phyloP scores from a whole-genome alignment of 2,888 invertebrate genomes.

The Apeira syringaria region DNA sequence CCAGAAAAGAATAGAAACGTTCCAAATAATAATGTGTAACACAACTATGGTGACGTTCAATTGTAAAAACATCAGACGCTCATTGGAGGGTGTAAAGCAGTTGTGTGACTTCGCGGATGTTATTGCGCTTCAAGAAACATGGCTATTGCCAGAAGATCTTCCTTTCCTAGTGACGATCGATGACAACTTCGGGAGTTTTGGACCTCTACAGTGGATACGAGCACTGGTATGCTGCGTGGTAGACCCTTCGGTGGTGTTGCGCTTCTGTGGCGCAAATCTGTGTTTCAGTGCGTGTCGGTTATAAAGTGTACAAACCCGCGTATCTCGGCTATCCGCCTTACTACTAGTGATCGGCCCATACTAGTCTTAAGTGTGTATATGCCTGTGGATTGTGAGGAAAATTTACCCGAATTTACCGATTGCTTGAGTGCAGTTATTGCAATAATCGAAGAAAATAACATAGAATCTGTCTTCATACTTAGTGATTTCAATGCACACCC shows the following conservation, averaged over 20 bases:
- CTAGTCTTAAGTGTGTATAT: background rate
- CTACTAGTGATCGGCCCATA: background rate
- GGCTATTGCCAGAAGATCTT: background rate
- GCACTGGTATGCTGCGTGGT: constrained; percentile 25
- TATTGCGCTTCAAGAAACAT: too few species aligned
- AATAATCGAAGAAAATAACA: background rate
- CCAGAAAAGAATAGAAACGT: background rate
- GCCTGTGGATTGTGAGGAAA: background rate
- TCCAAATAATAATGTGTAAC: background rate
- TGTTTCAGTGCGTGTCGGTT: constrained; percentile 26
- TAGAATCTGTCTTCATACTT: background rate
- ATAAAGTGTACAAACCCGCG: constrained; percentile 18
- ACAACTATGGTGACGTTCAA: background rate
- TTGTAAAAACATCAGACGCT: background rate
- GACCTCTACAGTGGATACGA: constrained; percentile 33
- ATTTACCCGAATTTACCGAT: background rate
- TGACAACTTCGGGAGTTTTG: background rate
- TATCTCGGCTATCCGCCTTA: background rate
- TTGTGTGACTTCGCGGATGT: too few species aligned
- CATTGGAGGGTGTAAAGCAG: background rate
- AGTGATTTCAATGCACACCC: background rate
- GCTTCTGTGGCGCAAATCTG: constrained; percentile 30
- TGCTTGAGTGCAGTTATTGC: background rate
- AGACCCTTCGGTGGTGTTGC: constrained; percentile 27
- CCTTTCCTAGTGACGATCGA: background rate